Evolutionary conservation across 2,888 invertebrate species (phyloP).

Genomic region (Drosophila rellima): DNA sequence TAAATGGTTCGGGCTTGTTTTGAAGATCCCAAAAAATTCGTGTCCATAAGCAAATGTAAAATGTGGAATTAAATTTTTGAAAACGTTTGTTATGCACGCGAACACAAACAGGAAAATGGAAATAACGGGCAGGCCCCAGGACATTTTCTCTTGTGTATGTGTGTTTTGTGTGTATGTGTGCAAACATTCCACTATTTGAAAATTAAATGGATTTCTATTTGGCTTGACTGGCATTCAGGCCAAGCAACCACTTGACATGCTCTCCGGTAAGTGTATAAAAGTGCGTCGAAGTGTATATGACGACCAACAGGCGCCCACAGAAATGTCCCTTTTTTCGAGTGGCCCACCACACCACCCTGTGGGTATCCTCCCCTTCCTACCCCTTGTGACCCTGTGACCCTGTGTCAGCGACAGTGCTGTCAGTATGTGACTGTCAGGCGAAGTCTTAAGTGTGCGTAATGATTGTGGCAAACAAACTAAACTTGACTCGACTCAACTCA

Average conservation of each 20-base stretch:
- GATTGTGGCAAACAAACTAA: constrained; percentile 75
- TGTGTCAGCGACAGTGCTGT: constrained; percentile 47
- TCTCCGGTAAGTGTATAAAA: constrained; percentile 62
- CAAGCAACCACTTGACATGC: constrained; percentile 61
- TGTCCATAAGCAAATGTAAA: constrained; percentile 24
- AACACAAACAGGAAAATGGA: background rate
- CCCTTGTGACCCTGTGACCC: constrained; percentile 8
- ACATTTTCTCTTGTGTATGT: constrained; percentile 1
- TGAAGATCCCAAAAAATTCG: constrained; percentile 12
- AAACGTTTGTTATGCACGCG: constrained; percentile 7
- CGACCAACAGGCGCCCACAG: constrained; percentile 38
- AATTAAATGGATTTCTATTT: constrained; percentile 81
- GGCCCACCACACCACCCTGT: background rate
- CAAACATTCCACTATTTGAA: constrained; percentile 73
- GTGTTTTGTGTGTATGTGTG: constrained; percentile 28
- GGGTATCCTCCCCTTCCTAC: too few relatives aligned
- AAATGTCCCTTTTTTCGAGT: constrained; percentile 56
- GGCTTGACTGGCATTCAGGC: constrained; percentile 51
- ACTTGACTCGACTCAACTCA: constrained; percentile 35
- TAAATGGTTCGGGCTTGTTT: constrained; percentile 34
- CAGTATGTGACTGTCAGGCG: constrained; percentile 57
- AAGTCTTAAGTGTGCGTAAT: constrained; percentile 74
- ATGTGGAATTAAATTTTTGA: constrained; percentile 36
- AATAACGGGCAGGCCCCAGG: constrained; percentile 4
- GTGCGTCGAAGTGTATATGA: constrained; percentile 61